Evolutionary conservation across 1,140 invertebrate species (phyloP).

Genomic region (Copidosoma floridanum): DNA sequence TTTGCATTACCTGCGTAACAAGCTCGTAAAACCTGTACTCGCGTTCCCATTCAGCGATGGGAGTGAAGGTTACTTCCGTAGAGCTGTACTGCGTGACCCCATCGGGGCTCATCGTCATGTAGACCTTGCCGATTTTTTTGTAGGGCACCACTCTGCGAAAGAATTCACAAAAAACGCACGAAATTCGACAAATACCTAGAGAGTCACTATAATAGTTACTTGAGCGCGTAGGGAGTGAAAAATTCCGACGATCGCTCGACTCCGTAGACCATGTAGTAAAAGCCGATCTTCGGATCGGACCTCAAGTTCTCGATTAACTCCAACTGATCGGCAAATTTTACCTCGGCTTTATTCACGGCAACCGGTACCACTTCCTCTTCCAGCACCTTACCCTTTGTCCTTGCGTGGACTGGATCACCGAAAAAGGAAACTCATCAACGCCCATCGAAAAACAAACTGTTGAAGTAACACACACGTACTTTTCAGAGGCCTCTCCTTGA

Average conservation of each 20-base stretch:
- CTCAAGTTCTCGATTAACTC: slow-evolving; percentile 59
- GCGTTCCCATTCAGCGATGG: slow-evolving; percentile 67
- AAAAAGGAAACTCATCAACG: too few relatives aligned
- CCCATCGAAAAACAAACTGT: too few relatives aligned
- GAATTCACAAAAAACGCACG: too few relatives aligned
- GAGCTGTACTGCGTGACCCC: slow-evolving; percentile 69
- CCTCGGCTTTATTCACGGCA: slow-evolving; percentile 35
- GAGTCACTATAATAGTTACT: slow-evolving; percentile 19
- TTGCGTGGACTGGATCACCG: slow-evolving; percentile 24
- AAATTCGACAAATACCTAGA: too few relatives aligned
- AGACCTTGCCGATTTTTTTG: slow-evolving; percentile 62
- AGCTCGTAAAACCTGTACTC: slow-evolving; percentile 69
- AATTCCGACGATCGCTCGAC: slow-evolving; percentile 66
- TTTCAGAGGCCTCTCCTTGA: slow-evolving; percentile 5
- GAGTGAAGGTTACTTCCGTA: slow-evolving; percentile 67
- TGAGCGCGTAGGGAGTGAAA: slow-evolving; percentile 66
- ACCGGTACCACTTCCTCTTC: background rate
- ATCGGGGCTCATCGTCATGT: slow-evolving; percentile 67
- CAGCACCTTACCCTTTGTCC: slow-evolving; percentile 25
- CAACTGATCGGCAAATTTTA: slow-evolving; percentile 53
- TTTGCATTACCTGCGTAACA: too few relatives aligned
- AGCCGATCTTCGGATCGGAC: slow-evolving; percentile 56
- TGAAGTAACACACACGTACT: slow-evolving; percentile 12
- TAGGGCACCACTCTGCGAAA: slow-evolving; percentile 68
- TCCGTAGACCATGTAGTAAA: slow-evolving; percentile 70